Percentiles rank a stretch among this genome's conserved stretches.
Conservation (phyloP, 2,797 vertebrate genomes). For the Neoniphon sammara region DNA sequence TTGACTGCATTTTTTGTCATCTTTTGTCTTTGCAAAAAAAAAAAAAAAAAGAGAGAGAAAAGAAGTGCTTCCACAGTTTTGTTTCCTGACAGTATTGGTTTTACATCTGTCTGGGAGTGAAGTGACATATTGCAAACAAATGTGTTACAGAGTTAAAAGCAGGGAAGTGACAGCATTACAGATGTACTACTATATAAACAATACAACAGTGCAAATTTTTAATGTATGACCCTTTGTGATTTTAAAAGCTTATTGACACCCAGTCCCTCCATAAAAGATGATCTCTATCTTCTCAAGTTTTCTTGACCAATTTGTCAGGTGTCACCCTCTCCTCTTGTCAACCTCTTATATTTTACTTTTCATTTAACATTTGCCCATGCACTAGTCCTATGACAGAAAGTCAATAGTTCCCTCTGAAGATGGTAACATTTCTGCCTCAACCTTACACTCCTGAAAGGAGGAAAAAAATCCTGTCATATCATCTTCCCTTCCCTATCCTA, state of each 20-base stretch:
- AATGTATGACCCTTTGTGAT: slow-evolving; percentile 24
- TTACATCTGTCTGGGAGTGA: slow-evolving; percentile 4
- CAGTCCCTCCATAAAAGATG: slow-evolving; percentile 49
- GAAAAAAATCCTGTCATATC: slow-evolving; percentile 35
- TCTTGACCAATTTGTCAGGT: slow-evolving; percentile 56
- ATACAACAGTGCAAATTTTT: slow-evolving; percentile 22
- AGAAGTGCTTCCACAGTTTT: neutral
- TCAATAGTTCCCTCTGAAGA: slow-evolving; percentile 69
- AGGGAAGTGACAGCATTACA: neutral
- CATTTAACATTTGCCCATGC: slow-evolving; percentile 73
- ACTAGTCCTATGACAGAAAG: slow-evolving; percentile 67
- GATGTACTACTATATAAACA: slow-evolving; percentile 6
- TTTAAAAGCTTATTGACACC: slow-evolving; percentile 51
- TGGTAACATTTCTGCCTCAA: slow-evolving; percentile 65
- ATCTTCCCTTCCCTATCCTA: slow-evolving; percentile 20
- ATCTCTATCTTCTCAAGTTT: slow-evolving; percentile 39
- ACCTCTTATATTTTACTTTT: slow-evolving; percentile 55
- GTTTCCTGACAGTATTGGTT: neutral
- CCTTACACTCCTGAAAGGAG: slow-evolving; percentile 40
- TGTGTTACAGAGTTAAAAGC: neutral
- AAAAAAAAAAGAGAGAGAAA: neutral
- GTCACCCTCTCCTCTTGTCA: slow-evolving; percentile 60
- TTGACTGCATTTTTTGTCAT: slow-evolving; percentile 12
- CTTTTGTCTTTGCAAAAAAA: neutral
- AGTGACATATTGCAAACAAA: slow-evolving; percentile 22